These are phyloP conservation scores for Agriotes lineatus DNA, from an alignment of 2,888 invertebrate species.

Conservation along the genomic window DNA sequence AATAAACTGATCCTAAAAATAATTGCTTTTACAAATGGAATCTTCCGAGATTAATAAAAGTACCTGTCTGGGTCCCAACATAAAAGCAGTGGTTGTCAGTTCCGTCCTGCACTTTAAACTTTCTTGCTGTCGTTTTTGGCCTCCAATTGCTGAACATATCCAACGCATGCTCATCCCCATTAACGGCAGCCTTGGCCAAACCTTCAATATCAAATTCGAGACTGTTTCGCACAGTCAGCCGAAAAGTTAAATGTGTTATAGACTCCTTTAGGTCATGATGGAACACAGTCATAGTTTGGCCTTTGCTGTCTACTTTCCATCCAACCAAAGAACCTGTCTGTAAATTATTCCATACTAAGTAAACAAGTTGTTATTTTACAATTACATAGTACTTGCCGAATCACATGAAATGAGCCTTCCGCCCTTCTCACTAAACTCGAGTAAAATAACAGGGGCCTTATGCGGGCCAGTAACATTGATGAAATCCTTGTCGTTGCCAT, in stretches of 20 bases:
- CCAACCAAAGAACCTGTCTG: constrained; percentile 86
- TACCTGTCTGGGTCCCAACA: constrained; percentile 76
- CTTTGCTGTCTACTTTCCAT: constrained; percentile 89
- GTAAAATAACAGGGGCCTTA: constrained; percentile 74
- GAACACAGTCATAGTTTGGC: constrained; percentile 84
- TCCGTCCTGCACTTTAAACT: constrained; percentile 72
- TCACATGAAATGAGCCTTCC: constrained; percentile 90
- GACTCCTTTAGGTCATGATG: constrained; percentile 89
- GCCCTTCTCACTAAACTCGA: constrained; percentile 84
- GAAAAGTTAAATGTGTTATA: constrained; percentile 83
- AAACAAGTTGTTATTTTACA: too few relatives aligned
- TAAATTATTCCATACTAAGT: too few relatives aligned
- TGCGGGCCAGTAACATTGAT: constrained; percentile 77
- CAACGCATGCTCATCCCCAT: constrained; percentile 88
- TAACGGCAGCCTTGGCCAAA: constrained; percentile 83
- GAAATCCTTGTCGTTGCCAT: constrained; percentile 76
- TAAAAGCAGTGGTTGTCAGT: constrained; percentile 84
- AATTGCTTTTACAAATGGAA: constrained; percentile 78
- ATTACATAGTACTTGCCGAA: constrained; percentile 72
- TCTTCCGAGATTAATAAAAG: too few relatives aligned
- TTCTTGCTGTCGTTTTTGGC: constrained; percentile 82
- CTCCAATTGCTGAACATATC: constrained; percentile 91
- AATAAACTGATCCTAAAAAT: constrained; percentile 78
- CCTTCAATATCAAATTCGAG: constrained; percentile 67
- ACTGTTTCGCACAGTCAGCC: constrained; percentile 71